Evolutionary conservation across 2,797 vertebrate species (phyloP), one percentile per base, ranked within the genome.

Genomic region (Phoxinus dragarum): DNA sequence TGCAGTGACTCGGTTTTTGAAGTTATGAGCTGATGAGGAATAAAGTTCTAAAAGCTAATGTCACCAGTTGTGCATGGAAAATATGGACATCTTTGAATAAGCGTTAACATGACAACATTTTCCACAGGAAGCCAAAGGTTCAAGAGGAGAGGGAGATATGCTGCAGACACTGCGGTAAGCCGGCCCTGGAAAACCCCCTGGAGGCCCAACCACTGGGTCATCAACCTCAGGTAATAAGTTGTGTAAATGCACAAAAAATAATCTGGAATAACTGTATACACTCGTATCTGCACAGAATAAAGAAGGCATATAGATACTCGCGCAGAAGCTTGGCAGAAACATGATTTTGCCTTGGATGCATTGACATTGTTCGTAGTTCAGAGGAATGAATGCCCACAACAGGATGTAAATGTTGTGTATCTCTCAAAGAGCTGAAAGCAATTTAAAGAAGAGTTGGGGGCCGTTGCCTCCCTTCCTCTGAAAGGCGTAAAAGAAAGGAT

Each of bases 181-280:
- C 88, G 4, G 68, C 86, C 52, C 86, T 17, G 21, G 88, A 84
- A 54, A 90, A 91, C 80, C 88, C 88, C 79, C 87, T 90, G 86
- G 92, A 71, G 81, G 88, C 59, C 59, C 79, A n/a, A 36, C 44
- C 17, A 74, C 38, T n/a, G 79, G 87, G 17, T 83, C 82, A 5
- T 74, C 88, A 31, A 40, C 88, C 56, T 81, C 92, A 88, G 92
- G 94, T 95, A 91, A 92, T 52, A 54, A 71, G 19, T n/a, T 3
- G n/a, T 67, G 23, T 27, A 71, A 72, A 83, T 12, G 23, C 56
- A 74, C 61, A 34, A 69, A 59, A 27, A 64, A 52, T 0, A 17
- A 47, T 38, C 34, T 38, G 36, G 11, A 73, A 34, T 4, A 7
- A 49, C 11, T 31, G 3, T 23, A n/a, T 19, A 47, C 10, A 4